Evolutionary conservation across 92 coral and sea anemone genomes (phyloP).

Genomic region (Porites lobata): DNA sequence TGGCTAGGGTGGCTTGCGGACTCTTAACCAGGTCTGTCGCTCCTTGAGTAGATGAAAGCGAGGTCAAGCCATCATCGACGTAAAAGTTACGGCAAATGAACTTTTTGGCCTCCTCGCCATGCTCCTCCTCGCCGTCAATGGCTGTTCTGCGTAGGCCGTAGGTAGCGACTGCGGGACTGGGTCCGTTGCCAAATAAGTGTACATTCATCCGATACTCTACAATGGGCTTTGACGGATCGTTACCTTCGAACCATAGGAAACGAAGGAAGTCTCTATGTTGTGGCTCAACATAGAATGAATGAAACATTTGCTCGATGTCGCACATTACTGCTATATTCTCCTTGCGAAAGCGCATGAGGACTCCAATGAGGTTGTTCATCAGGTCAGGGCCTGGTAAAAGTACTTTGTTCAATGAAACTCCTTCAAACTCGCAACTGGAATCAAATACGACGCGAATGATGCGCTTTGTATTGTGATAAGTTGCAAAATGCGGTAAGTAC

Average conservation of each 20-base stretch:
- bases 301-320: slow-evolving; percentile 55
- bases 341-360: slow-evolving; percentile 38
- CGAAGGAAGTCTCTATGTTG: slow-evolving; percentile 41
- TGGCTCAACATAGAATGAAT: slow-evolving; percentile 42
- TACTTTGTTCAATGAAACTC: slow-evolving; percentile 1
- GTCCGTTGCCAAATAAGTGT: slow-evolving; percentile 51
- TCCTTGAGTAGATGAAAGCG: slow-evolving; percentile 29
- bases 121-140: slow-evolving; percentile 47
- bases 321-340: slow-evolving; percentile 40
- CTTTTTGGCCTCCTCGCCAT: slow-evolving; percentile 38
- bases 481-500: slow-evolving; percentile 9
- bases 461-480: background rate
- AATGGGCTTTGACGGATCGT: slow-evolving; percentile 19
- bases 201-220: slow-evolving; percentile 48
- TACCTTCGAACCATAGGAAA: slow-evolving; percentile 56
- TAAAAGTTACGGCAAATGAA: background rate
- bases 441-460: slow-evolving; percentile 20
- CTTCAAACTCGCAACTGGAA: background rate
- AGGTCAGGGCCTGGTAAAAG: slow-evolving; percentile 20
- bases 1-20: too few relatives aligned
- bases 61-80: background rate
- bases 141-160: slow-evolving; percentile 45
- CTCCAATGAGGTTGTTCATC: slow-evolving; percentile 44
- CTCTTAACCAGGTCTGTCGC: background rate
- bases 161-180: slow-evolving; percentile 46